Conservation (phyloP, 2,888 invertebrate genomes). For the Drosophila parthenogenetica region DNA sequence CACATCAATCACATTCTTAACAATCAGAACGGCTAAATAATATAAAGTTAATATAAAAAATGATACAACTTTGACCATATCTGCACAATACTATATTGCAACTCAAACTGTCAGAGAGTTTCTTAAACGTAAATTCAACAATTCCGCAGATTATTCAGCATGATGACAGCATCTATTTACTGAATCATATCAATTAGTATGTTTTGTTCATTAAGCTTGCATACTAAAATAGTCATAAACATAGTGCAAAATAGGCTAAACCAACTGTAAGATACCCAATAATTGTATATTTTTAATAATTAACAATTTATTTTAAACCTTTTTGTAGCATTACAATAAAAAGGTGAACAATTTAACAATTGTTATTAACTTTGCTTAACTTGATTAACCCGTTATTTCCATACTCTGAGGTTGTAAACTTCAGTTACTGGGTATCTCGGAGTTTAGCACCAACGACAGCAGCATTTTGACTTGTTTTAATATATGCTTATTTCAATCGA, state of each 20-base stretch:
- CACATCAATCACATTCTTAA: not conserved
- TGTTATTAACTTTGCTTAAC: not conserved
- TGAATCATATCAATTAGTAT: slow-evolving; percentile 9
- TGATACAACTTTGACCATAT: too few relatives aligned
- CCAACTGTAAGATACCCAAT: not conserved
- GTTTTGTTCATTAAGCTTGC: slow-evolving; percentile 10
- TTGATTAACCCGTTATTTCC: not conserved
- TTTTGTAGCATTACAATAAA: too few relatives aligned
- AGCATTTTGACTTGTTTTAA: slow-evolving; percentile 68
- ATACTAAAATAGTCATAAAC: not conserved
- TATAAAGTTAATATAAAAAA: too few relatives aligned
- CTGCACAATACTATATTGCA: not conserved
- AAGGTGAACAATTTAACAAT: too few relatives aligned
- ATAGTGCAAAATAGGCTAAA: too few relatives aligned
- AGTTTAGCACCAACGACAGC: slow-evolving; percentile 33
- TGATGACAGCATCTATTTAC: slow-evolving; percentile 4
- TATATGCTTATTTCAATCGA: slow-evolving; percentile 68
- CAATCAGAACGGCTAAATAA: too few relatives aligned
- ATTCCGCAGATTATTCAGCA: not conserved
- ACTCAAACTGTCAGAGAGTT: not conserved
- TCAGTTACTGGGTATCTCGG: slow-evolving; percentile 1
- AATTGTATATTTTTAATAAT: not conserved
- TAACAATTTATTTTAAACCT: too few relatives aligned
- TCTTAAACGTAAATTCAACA: not conserved
- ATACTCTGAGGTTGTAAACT: not conserved